Percentiles rank a stretch among this genome's conserved stretches.
These are phyloP conservation scores for Sebastes goodei DNA, from an alignment of 2,797 vertebrate genomes.

Conservation along the genomic window DNA sequence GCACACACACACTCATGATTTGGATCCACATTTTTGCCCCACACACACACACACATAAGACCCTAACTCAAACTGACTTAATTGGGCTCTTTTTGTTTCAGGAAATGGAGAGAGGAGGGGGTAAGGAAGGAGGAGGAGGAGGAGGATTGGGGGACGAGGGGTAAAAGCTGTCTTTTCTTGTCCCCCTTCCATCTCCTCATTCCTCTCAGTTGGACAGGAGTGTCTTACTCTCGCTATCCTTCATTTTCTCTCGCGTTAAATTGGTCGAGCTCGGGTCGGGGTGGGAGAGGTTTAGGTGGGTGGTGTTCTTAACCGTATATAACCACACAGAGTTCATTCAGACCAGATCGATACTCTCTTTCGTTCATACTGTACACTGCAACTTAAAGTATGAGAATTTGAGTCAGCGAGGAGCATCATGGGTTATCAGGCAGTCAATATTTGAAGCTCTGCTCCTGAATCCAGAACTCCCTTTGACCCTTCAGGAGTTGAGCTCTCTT, in stretches of 20 bases:
- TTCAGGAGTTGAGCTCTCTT: conserved; percentile 19
- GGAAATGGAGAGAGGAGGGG: conserved; percentile 50
- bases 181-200: conserved; percentile 31
- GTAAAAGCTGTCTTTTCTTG: conserved; percentile 43
- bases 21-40: conserved; percentile 28
- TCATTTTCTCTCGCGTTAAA: conserved; percentile 31
- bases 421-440: conserved; percentile 68
- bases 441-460: conserved; percentile 46
- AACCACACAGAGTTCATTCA: conserved; percentile 53
- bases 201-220: conserved; percentile 45
- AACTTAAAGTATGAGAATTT: conserved; percentile 66
- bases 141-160: background rate
- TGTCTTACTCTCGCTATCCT: conserved; percentile 40
- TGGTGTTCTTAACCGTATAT: conserved; percentile 32
- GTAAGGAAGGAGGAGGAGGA: conserved; percentile 1
- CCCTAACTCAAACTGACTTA: conserved; percentile 82
- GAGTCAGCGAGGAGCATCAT: conserved; percentile 54
- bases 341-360: conserved; percentile 53
- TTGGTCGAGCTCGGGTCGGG: conserved; percentile 6
- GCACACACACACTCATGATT: conserved; percentile 41
- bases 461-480: conserved; percentile 59
- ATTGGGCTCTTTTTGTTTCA: conserved; percentile 82
- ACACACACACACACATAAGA: conserved; percentile 49
- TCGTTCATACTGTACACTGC: conserved; percentile 45
- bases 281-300: conserved; percentile 25